Evolutionary conservation across 2,113 vertebrate species (phyloP).

Genomic region (Carlito syrichta): DNA sequence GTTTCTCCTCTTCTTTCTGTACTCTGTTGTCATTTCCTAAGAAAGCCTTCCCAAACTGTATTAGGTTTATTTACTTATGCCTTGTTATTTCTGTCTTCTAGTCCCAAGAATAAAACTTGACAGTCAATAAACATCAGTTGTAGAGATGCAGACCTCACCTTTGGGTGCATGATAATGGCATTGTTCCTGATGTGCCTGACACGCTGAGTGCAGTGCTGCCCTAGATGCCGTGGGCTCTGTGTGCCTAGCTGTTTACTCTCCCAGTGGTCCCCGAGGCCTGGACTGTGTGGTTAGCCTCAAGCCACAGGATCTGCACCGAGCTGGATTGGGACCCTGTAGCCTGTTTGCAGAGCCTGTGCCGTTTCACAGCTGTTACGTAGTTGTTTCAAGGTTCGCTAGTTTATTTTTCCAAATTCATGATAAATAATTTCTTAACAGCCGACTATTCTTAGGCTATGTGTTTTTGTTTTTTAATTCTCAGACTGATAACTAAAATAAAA

Average conservation of each 20-base stretch:
- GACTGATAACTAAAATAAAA: not conserved
- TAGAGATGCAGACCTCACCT: not conserved
- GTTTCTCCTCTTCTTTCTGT: not conserved
- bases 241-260: not conserved
- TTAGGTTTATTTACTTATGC: not conserved
- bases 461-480: constrained; percentile 24
- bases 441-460: not conserved
- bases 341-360: not conserved
- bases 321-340: not conserved
- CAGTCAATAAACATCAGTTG: not conserved
- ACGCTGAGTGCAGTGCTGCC: not conserved
- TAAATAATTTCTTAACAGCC: not conserved
- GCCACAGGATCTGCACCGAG: not conserved
- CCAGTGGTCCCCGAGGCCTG: too few relatives aligned
- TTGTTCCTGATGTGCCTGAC: not conserved
- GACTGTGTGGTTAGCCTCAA: not conserved
- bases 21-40: not conserved
- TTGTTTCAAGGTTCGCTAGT: not conserved
- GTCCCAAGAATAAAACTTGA: not conserved
- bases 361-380: not conserved
- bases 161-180: not conserved
- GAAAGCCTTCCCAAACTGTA: not conserved
- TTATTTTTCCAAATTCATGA: constrained; percentile 18
- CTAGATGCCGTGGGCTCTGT: not conserved
- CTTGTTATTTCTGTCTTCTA: constrained; percentile 13